These are phyloP conservation scores for Chromis chromis DNA, from an alignment of 2,797 vertebrate genomes.

Conservation along the genomic window DNA sequence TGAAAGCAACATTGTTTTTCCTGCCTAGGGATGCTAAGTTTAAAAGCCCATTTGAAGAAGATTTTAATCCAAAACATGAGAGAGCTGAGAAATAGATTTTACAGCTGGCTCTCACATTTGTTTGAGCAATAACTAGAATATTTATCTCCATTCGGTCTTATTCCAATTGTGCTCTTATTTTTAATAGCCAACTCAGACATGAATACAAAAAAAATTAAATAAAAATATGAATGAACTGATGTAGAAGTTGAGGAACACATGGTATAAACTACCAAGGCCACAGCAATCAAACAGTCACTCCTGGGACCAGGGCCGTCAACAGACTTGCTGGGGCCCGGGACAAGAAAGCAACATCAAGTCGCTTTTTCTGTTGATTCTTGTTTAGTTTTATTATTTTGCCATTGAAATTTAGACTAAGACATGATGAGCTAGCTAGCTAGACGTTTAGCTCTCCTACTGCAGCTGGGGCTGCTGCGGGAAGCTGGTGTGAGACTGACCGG, in stretches of 20 bases:
- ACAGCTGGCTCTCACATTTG: slow-evolving; percentile 3
- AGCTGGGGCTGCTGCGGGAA: too few relatives aligned
- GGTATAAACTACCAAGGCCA: background rate
- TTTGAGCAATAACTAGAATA: slow-evolving; percentile 1
- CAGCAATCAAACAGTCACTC: background rate
- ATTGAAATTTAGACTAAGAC: too few relatives aligned
- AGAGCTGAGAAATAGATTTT: slow-evolving; percentile 11
- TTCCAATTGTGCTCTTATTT: background rate
- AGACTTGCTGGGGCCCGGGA: too few relatives aligned
- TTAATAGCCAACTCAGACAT: background rate
- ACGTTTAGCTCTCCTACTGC: too few relatives aligned
- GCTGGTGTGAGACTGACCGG: too few relatives aligned
- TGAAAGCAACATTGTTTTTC: slow-evolving; percentile 10
- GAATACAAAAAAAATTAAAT: background rate
- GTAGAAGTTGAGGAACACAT: background rate
- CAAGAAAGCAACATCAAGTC: too few relatives aligned
- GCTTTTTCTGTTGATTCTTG: too few relatives aligned
- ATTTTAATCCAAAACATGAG: slow-evolving; percentile 29
- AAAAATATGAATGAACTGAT: background rate
- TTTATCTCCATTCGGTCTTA: background rate
- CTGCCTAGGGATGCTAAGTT: background rate
- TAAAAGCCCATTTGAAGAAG: slow-evolving; percentile 1
- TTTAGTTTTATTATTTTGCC: too few relatives aligned
- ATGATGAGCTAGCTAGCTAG: too few relatives aligned
- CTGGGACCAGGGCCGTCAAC: too few relatives aligned